These are phyloP conservation scores for Vidua macroura DNA, from an alignment of 2,113 vertebrate genomes.

Conservation along the genomic window DNA sequence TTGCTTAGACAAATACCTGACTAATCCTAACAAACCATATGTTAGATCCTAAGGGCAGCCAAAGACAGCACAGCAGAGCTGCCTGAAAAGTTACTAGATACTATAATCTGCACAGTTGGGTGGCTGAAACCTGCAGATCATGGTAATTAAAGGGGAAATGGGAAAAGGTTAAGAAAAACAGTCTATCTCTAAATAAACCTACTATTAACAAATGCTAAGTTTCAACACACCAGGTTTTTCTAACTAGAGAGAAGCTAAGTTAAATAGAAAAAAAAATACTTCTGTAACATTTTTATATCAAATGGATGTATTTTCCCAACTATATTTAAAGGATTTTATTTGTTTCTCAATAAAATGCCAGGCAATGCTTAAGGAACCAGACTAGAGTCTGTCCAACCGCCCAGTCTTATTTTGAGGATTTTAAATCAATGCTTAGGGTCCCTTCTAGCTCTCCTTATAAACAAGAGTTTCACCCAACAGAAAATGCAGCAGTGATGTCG, in stretches of 20 bases:
- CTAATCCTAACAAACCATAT: constrained; percentile 48
- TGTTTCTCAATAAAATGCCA: background rate
- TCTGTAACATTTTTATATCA: background rate
- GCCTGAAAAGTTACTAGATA: constrained; percentile 32
- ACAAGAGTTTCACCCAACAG: background rate
- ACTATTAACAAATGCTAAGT: background rate
- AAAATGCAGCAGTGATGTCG: background rate
- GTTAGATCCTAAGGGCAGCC: constrained; percentile 41
- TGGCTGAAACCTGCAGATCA: constrained; percentile 17
- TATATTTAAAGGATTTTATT: background rate
- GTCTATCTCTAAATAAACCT: background rate
- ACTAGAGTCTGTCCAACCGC: background rate
- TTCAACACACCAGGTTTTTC: background rate
- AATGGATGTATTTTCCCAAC: background rate
- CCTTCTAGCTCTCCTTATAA: background rate
- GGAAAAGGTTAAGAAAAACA: background rate
- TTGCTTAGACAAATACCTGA: constrained; percentile 33
- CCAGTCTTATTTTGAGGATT: background rate
- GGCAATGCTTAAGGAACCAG: background rate
- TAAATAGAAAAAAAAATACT: background rate
- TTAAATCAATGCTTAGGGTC: background rate
- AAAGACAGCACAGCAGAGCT: background rate
- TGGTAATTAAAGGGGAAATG: constrained; percentile 17
- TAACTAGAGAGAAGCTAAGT: background rate
- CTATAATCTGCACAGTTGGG: constrained; percentile 33